phyloP scores from a whole-genome alignment of 2,797 vertebrate genomes.

The Garrulus glandarius region DNA sequence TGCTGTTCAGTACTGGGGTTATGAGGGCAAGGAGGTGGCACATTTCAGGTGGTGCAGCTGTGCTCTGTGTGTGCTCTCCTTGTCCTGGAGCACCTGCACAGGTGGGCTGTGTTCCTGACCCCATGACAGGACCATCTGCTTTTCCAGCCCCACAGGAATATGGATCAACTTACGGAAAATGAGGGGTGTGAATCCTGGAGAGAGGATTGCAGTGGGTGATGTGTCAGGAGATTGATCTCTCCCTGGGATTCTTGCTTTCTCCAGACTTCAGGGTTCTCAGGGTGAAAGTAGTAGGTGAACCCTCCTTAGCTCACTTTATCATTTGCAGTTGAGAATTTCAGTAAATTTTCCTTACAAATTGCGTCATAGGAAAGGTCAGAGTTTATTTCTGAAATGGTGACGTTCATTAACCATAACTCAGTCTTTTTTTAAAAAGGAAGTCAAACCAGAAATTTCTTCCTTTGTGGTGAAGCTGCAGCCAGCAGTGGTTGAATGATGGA shows the following conservation, averaged over 20 bases:
- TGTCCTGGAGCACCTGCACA: not conserved
- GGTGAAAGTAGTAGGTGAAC: not conserved
- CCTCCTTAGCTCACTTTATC: not conserved
- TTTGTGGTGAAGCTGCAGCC: conserved; percentile 7
- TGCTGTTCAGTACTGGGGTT: not conserved
- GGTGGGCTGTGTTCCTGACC: not conserved
- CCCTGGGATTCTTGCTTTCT: not conserved
- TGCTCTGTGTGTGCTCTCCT: not conserved
- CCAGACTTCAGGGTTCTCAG: not conserved
- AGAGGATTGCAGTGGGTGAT: not conserved
- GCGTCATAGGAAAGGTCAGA: not conserved
- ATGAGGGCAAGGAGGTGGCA: not conserved
- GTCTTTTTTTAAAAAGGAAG: not conserved
- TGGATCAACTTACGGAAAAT: fast-evolving
- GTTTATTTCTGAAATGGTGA: not conserved
- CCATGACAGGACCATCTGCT: fast-evolving
- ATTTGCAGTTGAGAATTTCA: not conserved
- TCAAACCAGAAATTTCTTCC: conserved; percentile 1
- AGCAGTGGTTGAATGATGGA: not conserved
- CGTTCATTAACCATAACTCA: not conserved
- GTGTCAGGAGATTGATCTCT: not conserved
- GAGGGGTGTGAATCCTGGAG: not conserved
- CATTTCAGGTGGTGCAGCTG: fast-evolving
- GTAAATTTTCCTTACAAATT: not conserved
- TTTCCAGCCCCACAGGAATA: not conserved